phyloP scores from a whole-genome alignment of 1,140 invertebrate genomes.

The Drosophila lini region DNA sequence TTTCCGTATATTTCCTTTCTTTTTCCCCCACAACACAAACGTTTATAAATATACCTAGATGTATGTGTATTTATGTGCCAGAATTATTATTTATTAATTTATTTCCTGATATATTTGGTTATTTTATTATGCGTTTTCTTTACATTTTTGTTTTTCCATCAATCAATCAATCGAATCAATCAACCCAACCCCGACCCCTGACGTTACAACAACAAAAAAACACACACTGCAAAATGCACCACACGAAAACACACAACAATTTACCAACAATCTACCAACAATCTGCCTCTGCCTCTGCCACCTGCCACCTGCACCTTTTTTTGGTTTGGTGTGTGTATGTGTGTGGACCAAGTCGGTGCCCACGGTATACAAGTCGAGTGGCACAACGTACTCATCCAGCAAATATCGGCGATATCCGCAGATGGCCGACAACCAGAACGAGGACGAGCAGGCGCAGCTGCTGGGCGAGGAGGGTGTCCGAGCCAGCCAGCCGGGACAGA shows the following conservation, averaged over 20 bases:
- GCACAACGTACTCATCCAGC: constrained; percentile 63
- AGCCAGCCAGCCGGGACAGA: constrained; percentile 96
- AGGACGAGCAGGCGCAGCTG: constrained; percentile 97
- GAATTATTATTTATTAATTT: constrained; percentile 33
- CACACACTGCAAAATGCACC: constrained; percentile 33
- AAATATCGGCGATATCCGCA: constrained; percentile 85
- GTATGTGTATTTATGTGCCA: constrained; percentile 29
- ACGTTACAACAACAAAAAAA: constrained; percentile 40
- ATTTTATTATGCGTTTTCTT: constrained; percentile 70
- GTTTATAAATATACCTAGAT: constrained; percentile 33
- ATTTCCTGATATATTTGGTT: constrained; percentile 51
- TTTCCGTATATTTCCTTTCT: not conserved
- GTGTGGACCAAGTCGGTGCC: constrained; percentile 69
- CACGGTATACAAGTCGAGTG: constrained; percentile 78
- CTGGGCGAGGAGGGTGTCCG: constrained; percentile 96
- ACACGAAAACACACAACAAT: constrained; percentile 30
- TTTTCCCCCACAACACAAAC: not conserved
- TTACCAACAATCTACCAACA: not conserved
- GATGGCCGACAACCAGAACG: constrained; percentile 95
- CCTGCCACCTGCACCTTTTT: constrained; percentile 6
- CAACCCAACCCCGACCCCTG: constrained; percentile 41
- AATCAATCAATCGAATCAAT: constrained; percentile 43
- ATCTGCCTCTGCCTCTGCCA: constrained; percentile 14
- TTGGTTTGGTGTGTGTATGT: not conserved
- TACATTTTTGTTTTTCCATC: constrained; percentile 71